A percentile compares a stretch with the other conserved stretches of the same genome.
phyloP scores from a whole-genome alignment of 2,113 vertebrate species.

The Plecturocebus donacophilus region DNA sequence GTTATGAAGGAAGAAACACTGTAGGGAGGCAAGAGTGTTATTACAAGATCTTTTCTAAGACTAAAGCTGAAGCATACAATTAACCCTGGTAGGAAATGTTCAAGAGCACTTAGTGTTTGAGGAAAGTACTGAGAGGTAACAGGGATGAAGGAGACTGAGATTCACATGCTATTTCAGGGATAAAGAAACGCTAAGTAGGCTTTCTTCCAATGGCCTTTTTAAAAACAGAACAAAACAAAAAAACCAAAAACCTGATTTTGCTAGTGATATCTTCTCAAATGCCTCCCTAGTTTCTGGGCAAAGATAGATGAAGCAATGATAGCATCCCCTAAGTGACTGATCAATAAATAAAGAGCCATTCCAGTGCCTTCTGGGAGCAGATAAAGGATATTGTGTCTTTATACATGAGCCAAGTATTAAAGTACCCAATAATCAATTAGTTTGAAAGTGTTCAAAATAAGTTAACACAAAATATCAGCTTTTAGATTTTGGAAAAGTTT shows the following conservation, averaged over 20 bases:
- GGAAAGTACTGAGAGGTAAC: background rate
- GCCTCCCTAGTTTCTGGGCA: background rate
- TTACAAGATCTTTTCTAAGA: background rate
- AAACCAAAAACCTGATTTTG: background rate
- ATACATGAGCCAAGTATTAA: background rate
- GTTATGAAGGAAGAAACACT: background rate
- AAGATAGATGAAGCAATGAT: background rate
- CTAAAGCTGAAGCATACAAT: background rate
- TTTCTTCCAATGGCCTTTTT: background rate
- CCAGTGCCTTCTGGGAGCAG: background rate
- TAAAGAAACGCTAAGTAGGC: background rate
- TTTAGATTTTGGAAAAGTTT: background rate
- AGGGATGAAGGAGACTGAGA: background rate
- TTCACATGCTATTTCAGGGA: background rate
- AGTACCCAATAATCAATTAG: background rate
- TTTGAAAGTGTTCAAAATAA: conserved; percentile 29
- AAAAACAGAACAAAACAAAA: background rate
- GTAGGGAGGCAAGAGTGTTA: background rate
- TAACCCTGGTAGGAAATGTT: background rate
- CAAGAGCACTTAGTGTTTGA: background rate
- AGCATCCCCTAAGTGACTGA: background rate
- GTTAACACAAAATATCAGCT: background rate
- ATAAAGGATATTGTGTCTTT: background rate
- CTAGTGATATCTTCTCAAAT: background rate
- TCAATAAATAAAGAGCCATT: background rate